These are phyloP conservation scores for Alexandromys oeconomus DNA, from an alignment of 2,797 vertebrate genomes.

Conservation along the genomic window DNA sequence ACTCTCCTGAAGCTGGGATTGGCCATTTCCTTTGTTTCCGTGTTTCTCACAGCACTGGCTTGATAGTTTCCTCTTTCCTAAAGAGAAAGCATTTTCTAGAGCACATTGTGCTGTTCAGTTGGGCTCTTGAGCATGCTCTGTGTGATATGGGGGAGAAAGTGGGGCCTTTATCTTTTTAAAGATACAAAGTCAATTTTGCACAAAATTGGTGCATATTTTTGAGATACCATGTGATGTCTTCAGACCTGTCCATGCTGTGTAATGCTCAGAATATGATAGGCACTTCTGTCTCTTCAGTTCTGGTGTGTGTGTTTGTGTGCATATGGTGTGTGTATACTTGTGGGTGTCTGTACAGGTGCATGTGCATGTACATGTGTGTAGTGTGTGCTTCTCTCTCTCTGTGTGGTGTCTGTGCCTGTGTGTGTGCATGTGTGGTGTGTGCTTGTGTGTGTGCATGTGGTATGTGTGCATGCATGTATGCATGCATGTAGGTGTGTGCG, in stretches of 20 bases:
- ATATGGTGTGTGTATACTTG: too few relatives aligned
- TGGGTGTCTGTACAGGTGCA: too few relatives aligned
- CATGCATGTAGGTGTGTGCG: too few relatives aligned
- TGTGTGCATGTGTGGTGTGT: too few relatives aligned
- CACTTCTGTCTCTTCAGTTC: background rate
- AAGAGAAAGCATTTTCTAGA: background rate
- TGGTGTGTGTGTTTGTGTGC: background rate
- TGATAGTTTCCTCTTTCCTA: background rate
- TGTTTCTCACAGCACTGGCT: background rate
- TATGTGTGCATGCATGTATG: too few relatives aligned
- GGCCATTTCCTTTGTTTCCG: rapidly evolving
- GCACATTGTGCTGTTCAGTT: rapidly evolving
- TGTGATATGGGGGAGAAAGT: background rate
- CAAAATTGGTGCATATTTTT: background rate
- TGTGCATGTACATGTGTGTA: too few relatives aligned
- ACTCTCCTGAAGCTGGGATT: rapidly evolving
- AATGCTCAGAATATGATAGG: too few relatives aligned
- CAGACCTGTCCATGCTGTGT: background rate
- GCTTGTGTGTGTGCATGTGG: too few relatives aligned
- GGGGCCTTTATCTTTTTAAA: background rate
- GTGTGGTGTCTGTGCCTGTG: too few relatives aligned
- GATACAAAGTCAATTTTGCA: background rate
- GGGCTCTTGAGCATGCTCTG: rapidly evolving
- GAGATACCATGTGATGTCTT: background rate
- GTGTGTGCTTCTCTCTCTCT: too few relatives aligned